Conservation (phyloP, 2,888 invertebrate genomes). For the Chymomyza amoena region DNA sequence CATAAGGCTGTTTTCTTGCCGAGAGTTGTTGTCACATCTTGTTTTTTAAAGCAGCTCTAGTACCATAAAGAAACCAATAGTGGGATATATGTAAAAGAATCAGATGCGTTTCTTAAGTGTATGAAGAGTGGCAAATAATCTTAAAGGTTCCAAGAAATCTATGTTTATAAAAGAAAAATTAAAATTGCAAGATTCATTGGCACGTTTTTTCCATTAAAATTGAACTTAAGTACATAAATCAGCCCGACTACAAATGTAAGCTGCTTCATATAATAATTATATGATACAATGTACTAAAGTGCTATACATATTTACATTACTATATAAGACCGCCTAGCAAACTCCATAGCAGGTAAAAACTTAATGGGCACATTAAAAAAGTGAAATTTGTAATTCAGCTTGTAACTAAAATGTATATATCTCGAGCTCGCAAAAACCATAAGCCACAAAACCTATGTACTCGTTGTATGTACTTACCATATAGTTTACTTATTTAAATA, state of each 20-base stretch:
- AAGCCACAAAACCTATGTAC: neutral
- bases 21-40: no score
- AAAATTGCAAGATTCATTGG: slow-evolving; percentile 1
- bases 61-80: no score
- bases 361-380: slow-evolving; percentile 57
- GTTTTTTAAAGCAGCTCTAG: no score
- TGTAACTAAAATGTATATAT: neutral
- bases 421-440: neutral
- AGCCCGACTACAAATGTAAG: slow-evolving; percentile 28
- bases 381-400: slow-evolving; percentile 47
- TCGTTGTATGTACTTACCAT: neutral
- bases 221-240: no score
- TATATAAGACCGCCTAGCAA: slow-evolving; percentile 7
- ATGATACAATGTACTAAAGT: neutral
- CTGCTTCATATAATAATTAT: slow-evolving; percentile 31
- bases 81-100: no score
- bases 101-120: no score
- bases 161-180: no score
- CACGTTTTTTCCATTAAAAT: slow-evolving; percentile 17
- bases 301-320: slow-evolving; percentile 12
- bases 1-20: no score
- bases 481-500: neutral
- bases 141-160: no score
- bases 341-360: slow-evolving; percentile 32
- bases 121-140: no score